Conservation (phyloP, 2,888 invertebrate species). For the Mesorhabditis spiculigera region DNA sequence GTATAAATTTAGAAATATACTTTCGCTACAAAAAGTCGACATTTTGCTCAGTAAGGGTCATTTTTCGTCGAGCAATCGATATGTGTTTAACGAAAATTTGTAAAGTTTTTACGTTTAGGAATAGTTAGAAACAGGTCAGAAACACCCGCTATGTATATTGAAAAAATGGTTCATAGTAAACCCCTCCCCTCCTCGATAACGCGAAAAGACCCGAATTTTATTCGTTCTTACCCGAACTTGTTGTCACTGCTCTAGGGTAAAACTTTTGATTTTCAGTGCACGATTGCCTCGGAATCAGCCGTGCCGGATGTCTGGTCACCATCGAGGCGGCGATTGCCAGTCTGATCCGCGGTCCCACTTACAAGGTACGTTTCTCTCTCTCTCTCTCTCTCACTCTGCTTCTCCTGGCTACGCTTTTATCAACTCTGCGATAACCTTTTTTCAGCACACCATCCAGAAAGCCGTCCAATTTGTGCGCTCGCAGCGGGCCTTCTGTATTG, state of each 20-base stretch:
- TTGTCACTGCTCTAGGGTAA: too few relatives aligned
- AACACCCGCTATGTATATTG: too few relatives aligned
- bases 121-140: too few relatives aligned
- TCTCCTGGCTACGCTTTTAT: not conserved
- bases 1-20: too few relatives aligned
- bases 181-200: too few relatives aligned
- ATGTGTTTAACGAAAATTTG: too few relatives aligned
- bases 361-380: slow-evolving; percentile 31
- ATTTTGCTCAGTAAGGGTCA: too few relatives aligned
- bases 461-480: slow-evolving; percentile 52
- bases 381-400: not conserved
- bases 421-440: not conserved
- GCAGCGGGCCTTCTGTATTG: slow-evolving; percentile 47
- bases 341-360: slow-evolving; percentile 47
- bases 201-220: not conserved
- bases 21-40: too few relatives aligned
- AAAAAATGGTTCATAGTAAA: too few relatives aligned
- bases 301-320: slow-evolving; percentile 50
- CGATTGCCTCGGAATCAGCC: slow-evolving; percentile 33
- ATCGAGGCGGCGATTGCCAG: slow-evolving; percentile 51
- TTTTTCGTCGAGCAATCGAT: too few relatives aligned
- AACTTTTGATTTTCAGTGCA: not conserved
- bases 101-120: too few relatives aligned
- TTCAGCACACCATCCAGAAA: slow-evolving; percentile 49
- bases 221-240: too few relatives aligned